Evolutionary conservation across 2,113 vertebrate genomes (phyloP), one percentile per base, ranked within the genome.

Genomic region (Strix aluco): DNA sequence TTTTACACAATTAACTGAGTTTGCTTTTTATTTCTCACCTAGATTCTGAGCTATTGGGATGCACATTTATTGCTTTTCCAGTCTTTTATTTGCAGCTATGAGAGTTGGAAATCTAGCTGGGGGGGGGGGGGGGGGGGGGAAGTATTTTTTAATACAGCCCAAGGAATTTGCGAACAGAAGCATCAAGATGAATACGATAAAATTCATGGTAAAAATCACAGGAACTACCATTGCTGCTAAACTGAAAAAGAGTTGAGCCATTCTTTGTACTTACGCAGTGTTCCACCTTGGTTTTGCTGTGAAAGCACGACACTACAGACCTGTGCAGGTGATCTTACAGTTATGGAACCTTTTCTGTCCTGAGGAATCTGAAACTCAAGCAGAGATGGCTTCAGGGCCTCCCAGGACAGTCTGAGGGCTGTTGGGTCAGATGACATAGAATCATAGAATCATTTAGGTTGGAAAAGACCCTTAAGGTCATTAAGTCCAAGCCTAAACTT

Each of bases 271-370:
- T 42, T 23, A 19, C 3, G 2, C 16, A 15, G 46, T 2, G 0
- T 51, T 36, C 61, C 38, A 32, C 69, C 49, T 47, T 27, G 57
- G 51, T 51, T 61, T 54, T 2, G 13, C 57, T 42, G 26, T 26
- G 72, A 62, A 59, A 82, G 66, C 1, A 4, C 8, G 6, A 32
- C 40, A 2, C 32, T 27, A 3, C 27, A 44, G 71, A 52, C 20
- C 46, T 13, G 0, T 11, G 18, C 15, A 4, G 67, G 30, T 26
- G 55, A 23, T 52, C 9, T 46, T 29, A 7, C 1, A 0, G 36
- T 61, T 38, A 11, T 6, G 29, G 27, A 40, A 26, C 22, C 9
- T 40, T 3, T 36, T 29, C 34, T 63, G 15, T 67, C 59, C 75
- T 62, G 59, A 21, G 59, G 36, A 42, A 38, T 7, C 27, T 15